Percentiles rank a stretch among this genome's conserved stretches.
phyloP scores from a whole-genome alignment of 2,113 vertebrate genomes.

The Odontesthes bonariensis region DNA sequence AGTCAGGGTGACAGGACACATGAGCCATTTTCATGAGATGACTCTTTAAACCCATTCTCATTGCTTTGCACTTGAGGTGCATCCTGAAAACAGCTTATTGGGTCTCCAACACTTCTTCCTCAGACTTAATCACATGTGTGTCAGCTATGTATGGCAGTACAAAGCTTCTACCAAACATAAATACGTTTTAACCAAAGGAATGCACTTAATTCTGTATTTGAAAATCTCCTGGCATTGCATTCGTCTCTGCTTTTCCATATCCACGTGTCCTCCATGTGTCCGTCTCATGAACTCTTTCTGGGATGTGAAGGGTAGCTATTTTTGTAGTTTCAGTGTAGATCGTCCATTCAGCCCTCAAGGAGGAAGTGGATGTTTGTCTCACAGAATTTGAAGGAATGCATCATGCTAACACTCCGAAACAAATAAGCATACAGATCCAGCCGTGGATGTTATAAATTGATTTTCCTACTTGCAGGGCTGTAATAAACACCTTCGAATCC shows the following conservation, averaged over 20 bases:
- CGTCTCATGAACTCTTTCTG: constrained; percentile 1
- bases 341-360: constrained; percentile 20
- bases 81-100: not conserved
- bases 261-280: constrained; percentile 18
- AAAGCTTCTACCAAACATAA: not conserved
- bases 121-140: not conserved
- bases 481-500: constrained; percentile 56
- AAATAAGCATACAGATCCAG: constrained; percentile 55
- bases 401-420: constrained; percentile 22
- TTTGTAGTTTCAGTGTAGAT: constrained; percentile 14
- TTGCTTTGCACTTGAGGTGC: not conserved
- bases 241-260: not conserved
- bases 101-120: not conserved
- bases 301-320: constrained; percentile 9
- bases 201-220: not conserved
- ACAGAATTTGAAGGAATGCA: constrained; percentile 29
- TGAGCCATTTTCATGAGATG: not conserved
- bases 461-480: constrained; percentile 35
- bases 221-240: not conserved
- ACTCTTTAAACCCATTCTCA: not conserved
- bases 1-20: not conserved
- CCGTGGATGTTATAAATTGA: constrained; percentile 50
- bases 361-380: constrained; percentile 43
- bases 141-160: not conserved
- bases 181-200: constrained; percentile 24